Evolutionary conservation across 2,113 vertebrate genomes (phyloP), one percentile per base, ranked within the genome.

Genomic region (Aythya baeri): DNA sequence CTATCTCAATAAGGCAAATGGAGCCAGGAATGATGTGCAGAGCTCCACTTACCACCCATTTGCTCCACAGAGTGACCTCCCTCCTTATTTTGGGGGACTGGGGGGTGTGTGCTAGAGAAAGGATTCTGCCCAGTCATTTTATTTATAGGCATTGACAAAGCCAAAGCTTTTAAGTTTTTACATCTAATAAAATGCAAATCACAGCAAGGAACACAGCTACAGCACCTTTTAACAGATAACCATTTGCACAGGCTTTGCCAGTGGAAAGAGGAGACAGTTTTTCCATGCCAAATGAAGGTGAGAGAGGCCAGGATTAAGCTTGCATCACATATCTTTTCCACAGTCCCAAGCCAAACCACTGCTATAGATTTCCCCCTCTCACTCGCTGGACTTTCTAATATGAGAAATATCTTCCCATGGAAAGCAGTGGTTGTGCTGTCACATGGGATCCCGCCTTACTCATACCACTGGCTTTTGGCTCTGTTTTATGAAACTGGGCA

Each of bases 381-480:
- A 96, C 93, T 91, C 46, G 0, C 78, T 87, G 91, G 86, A 76
- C 86, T 92, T 93, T 94, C 71, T 94, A 94, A 87, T 55, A 11
- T 82, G 88, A 91, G 81, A 95, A 96, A 91, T 92, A 92, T 91
- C 93, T 95, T 96, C 92, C 92, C 91, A 71, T 79, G 88, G 81
- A 96, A 93, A 93, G 86, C 91, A 73, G 86, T 87, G 78, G 93
- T 95, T 93, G 38, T 13, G 3, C 17, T 74, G 86, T 84, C 96
- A 91, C 94, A 87, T 17, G 94, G 93, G 86, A 96, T 87, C 70
- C 81, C 59, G 88, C 27, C 86, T 95, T 92, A 89, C 58, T 96
- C 96, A 96, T n/a, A 8, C 77, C 81, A 52, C 88, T 96, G 90
- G 86, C 86, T 88, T 61, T 58, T 80, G 82, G 21, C 57, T 93